These are phyloP conservation scores for Phyllotreta striolata DNA, from an alignment of 2,888 invertebrate species.

Conservation along the genomic window DNA sequence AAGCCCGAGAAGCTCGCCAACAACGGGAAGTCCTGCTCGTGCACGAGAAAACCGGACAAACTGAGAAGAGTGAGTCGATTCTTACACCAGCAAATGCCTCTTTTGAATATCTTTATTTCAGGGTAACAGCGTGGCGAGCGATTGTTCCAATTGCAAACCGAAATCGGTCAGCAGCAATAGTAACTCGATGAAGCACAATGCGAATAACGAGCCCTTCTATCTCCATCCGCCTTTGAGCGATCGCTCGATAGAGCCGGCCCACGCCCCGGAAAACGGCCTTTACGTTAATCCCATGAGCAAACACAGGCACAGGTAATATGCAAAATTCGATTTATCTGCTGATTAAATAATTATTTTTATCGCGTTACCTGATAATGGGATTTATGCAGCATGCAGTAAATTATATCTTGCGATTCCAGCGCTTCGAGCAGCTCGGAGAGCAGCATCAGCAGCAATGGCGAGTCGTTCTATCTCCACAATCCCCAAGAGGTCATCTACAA, in stretches of 20 bases:
- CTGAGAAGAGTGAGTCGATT: conserved; percentile 56
- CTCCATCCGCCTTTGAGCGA: conserved; percentile 72
- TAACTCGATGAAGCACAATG: conserved; percentile 55
- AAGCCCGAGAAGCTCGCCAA: conserved; percentile 54
- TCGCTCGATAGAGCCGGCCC: conserved; percentile 57
- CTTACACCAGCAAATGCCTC: no score
- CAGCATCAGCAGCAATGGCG: conserved; percentile 65
- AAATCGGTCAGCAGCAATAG: conserved; percentile 52
- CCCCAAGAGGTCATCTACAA: conserved; percentile 83
- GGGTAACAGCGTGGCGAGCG: conserved; percentile 53
- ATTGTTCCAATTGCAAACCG: conserved; percentile 60
- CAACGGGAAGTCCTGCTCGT: conserved; percentile 60
- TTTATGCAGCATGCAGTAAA: background rate
- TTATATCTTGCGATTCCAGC: conserved; percentile 44
- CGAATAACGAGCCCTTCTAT: conserved; percentile 72
- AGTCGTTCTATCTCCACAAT: conserved; percentile 86
- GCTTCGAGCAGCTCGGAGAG: conserved; percentile 57
- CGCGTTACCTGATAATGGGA: background rate
- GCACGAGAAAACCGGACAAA: conserved; percentile 59
- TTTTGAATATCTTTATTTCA: conserved; percentile 36
- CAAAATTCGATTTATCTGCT: no score
- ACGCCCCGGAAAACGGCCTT: conserved; percentile 77
- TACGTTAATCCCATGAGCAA: conserved; percentile 84
- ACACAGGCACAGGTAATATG: conserved; percentile 56
- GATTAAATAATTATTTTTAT: background rate